phyloP scores from a whole-genome alignment of 2,888 invertebrate species.

The Germaria angustata region DNA sequence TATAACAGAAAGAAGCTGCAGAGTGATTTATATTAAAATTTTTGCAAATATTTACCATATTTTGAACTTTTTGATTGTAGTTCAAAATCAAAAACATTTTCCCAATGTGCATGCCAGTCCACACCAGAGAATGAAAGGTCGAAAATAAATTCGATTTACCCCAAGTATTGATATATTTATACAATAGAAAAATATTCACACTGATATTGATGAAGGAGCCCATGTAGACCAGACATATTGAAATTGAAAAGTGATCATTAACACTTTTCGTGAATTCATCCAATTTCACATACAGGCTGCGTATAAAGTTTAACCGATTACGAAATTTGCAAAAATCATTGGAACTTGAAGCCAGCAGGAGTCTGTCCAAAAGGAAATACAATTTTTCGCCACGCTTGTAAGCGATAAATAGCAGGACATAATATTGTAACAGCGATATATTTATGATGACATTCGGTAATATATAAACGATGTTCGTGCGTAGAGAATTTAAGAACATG shows the following conservation, averaged over 20 bases:
- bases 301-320: constrained; percentile 54
- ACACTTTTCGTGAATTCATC: constrained; percentile 68
- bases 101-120: constrained; percentile 67
- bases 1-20: too few species aligned
- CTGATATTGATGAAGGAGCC: constrained; percentile 69
- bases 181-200: constrained; percentile 70
- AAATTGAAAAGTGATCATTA: constrained; percentile 67
- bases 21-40: too few species aligned
- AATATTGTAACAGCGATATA: constrained; percentile 70
- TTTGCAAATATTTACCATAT: constrained; percentile 69
- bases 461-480: constrained; percentile 61
- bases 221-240: constrained; percentile 67
- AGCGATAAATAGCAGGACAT: constrained; percentile 65
- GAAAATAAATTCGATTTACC: constrained; percentile 22
- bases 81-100: constrained; percentile 70
- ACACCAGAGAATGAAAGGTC: constrained; percentile 63
- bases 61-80: constrained; percentile 67
- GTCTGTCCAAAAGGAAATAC: constrained; percentile 38
- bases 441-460: constrained; percentile 69
- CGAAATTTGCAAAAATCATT: constrained; percentile 35
- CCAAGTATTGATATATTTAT: constrained; percentile 65
- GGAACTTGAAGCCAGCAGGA: constrained; percentile 38
- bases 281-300: constrained; percentile 65
- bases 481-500: constrained; percentile 7
- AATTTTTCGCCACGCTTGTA: constrained; percentile 60